phyloP scores from a whole-genome alignment of 1,140 invertebrate species.

The Heliothis virescens region DNA sequence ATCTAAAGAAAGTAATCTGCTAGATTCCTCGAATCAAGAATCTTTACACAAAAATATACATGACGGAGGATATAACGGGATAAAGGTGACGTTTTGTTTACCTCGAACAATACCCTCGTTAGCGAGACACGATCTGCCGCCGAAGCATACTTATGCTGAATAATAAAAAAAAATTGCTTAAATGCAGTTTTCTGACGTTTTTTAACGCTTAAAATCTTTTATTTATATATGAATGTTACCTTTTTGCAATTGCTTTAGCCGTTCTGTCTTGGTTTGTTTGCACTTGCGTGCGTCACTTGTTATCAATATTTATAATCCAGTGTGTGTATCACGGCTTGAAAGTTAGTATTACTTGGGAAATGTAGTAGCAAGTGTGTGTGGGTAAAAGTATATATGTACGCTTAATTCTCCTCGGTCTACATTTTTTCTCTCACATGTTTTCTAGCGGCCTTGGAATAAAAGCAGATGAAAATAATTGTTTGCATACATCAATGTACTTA shows the following conservation, averaged over 20 bases:
- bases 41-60: constrained; percentile 5
- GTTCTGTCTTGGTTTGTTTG: constrained; percentile 20
- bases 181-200: constrained; percentile 23
- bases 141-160: not conserved
- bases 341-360: not conserved
- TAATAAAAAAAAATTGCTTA: too few relatives aligned
- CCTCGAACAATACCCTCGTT: constrained; percentile 12
- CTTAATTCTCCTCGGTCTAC: not conserved
- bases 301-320: constrained; percentile 20
- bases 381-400: not conserved
- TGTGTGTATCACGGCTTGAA: not conserved
- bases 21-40: not conserved
- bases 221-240: constrained; percentile 13
- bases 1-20: not conserved
- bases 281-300: constrained; percentile 26
- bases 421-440: not conserved
- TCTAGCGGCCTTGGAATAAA: not conserved
- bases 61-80: not conserved
- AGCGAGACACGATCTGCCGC: not conserved
- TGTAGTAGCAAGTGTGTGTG: not conserved
- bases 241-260: constrained; percentile 2
- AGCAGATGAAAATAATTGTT: constrained; percentile 16
- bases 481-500: not conserved
- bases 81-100: constrained; percentile 17
- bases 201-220: constrained; percentile 8